Conservation (phyloP, 1,140 invertebrate genomes). For the Drosophila prosaltans region DNA sequence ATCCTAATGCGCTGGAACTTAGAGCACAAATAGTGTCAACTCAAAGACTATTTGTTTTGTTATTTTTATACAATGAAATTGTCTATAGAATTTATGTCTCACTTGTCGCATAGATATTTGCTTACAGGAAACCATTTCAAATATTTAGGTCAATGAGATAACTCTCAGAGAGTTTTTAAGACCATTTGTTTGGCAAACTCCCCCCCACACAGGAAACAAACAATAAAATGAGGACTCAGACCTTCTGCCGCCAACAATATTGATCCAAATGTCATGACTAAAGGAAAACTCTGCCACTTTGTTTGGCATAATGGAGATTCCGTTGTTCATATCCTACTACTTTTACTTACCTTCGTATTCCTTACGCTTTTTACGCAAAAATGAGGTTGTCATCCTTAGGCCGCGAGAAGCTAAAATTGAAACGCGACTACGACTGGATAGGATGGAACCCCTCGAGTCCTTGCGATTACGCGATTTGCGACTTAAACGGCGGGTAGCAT, state of each 20-base stretch:
- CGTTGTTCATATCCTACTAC: slow-evolving; percentile 19
- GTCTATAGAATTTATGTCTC: background rate
- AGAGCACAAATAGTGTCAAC: no score
- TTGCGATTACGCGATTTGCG: slow-evolving; percentile 62
- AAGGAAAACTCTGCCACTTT: background rate
- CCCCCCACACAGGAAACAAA: background rate
- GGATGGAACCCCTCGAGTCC: slow-evolving; percentile 65
- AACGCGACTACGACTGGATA: slow-evolving; percentile 59
- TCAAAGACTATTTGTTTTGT: background rate
- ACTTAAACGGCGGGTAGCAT: slow-evolving; percentile 13
- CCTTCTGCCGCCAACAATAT: slow-evolving; percentile 40
- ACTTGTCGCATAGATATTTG: background rate
- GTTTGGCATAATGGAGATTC: no score
- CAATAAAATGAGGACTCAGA: slow-evolving; percentile 25
- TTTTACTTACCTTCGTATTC: slow-evolving; percentile 80
- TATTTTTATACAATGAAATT: slow-evolving; percentile 16
- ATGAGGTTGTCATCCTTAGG: slow-evolving; percentile 70
- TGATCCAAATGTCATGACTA: slow-evolving; percentile 34
- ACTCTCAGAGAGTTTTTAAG: background rate
- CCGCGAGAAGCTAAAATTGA: slow-evolving; percentile 58
- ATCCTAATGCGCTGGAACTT: no score
- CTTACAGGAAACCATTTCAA: background rate
- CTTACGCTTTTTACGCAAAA: slow-evolving; percentile 66
- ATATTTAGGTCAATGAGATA: background rate
- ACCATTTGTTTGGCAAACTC: background rate